Evolutionary conservation across 2,113 vertebrate species (phyloP), one percentile per base, ranked within the genome.

Genomic region (Octodon degus): DNA sequence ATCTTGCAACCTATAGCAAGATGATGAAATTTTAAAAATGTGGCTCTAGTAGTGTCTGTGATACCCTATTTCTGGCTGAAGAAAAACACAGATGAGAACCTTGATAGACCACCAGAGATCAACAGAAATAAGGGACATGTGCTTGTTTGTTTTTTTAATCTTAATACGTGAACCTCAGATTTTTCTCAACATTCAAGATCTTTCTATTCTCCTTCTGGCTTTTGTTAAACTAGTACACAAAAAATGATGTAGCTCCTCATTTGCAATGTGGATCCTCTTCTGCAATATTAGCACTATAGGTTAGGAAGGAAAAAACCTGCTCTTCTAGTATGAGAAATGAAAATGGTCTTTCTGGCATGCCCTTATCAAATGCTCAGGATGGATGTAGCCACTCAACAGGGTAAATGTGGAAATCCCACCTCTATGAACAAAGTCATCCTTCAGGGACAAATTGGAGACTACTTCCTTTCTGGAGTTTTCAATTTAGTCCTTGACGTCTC

Each of bases 1-100:
- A 67, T 58, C 24, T 79, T 68, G n/a, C 17, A 92, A 62, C 34
- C 22, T 47, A 47, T 92, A 58, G 70, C 97, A 88, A 87, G 32
- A 89, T 3, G 12, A 86, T 86, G 40, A 96, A 86, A 7, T 85
- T 76, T 58, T 86, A 89, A 58, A 30, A 79, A 1, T 40, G 0
- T 30, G 37, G 50, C 20, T 74, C 40, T 47, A 50, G 34, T 43
- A 32, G 16, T 76, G 10, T 76, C 76, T 32, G 4, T 82, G 60
- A 25, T 72, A 53, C 32, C 65, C 24, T 93, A 86, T 80, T 70
- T 96, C 76, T 53, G 67, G 65, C 4, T 72, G 4, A 50, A 70
- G 34, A 32, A 72, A 67, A 30, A 83, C 16, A 19, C 50, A 58
- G 7, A 77, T 65, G 5, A 7, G n/a, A 77, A 65, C n/a, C 7